phyloP scores from a whole-genome alignment of 2,888 invertebrate species.

The Lithophane socia region DNA sequence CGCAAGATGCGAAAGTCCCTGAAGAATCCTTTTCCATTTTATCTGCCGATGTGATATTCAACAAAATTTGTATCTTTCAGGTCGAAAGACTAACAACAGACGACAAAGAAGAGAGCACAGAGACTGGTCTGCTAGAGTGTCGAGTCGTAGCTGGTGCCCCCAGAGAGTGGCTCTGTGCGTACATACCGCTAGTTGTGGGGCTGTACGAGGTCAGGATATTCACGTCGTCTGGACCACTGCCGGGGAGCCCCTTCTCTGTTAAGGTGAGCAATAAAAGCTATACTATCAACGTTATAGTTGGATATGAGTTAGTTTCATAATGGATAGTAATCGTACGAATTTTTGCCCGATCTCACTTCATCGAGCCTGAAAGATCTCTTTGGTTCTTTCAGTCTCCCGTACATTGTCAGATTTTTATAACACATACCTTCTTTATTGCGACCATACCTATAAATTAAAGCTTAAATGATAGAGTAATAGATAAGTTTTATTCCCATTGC shows the following conservation, averaged over 20 bases:
- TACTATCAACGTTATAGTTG: too few relatives aligned
- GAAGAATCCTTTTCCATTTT: not conserved
- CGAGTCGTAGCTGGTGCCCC: slow-evolving; percentile 91
- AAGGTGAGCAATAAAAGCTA: slow-evolving; percentile 80
- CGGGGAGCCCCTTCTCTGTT: slow-evolving; percentile 96
- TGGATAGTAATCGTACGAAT: too few relatives aligned
- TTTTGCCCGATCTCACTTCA: too few relatives aligned
- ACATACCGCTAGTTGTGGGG: slow-evolving; percentile 97
- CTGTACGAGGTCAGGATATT: slow-evolving; percentile 96
- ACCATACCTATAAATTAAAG: too few relatives aligned
- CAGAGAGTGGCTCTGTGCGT: slow-evolving; percentile 97
- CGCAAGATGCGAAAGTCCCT: not conserved
- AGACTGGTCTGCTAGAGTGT: slow-evolving; percentile 90
- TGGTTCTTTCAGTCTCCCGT: too few relatives aligned
- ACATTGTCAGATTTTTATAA: too few relatives aligned
- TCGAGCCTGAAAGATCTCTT: too few relatives aligned
- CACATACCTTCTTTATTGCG: too few relatives aligned
- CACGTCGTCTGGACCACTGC: slow-evolving; percentile 91
- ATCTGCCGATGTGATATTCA: not conserved
- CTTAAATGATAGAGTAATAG: too few relatives aligned
- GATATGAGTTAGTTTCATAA: too few relatives aligned
- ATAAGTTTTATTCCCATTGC: not conserved
- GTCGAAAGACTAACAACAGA: slow-evolving; percentile 86
- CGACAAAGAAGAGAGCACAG: slow-evolving; percentile 81
- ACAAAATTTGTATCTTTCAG: slow-evolving; percentile 65